phyloP scores from a whole-genome alignment of 2,113 vertebrate genomes.

The Mystacornis crossleyi region DNA sequence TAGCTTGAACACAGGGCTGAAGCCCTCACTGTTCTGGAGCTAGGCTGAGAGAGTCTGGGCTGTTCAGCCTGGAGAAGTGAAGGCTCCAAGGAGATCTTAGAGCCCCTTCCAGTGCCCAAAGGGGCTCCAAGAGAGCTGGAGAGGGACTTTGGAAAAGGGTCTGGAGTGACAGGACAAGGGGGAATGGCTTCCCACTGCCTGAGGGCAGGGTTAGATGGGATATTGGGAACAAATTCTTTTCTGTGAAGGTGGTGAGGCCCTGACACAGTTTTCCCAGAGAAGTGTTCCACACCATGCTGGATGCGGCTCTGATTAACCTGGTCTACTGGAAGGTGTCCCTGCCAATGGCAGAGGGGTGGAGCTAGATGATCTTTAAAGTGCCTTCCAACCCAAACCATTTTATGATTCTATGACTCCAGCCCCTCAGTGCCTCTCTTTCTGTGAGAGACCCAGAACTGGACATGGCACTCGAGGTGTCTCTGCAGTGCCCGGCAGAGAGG shows the following conservation, averaged over 20 bases:
- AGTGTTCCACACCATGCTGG: not conserved
- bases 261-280: not conserved
- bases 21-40: not conserved
- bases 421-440: not conserved
- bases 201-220: not conserved
- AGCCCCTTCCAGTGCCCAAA: not conserved
- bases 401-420: not conserved
- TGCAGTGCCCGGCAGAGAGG: not conserved
- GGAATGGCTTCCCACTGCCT: not conserved
- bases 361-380: not conserved
- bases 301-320: not conserved
- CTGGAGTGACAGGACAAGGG: not conserved
- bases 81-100: not conserved
- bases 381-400: not conserved
- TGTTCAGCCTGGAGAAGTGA: not conserved
- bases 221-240: not conserved
- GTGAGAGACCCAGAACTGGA: not conserved
- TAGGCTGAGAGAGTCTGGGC: not conserved
- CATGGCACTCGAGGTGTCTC: rapidly evolving
- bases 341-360: not conserved
- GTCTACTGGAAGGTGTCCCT: not conserved
- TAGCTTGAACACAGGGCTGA: not conserved
- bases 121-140: not conserved
- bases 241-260: not conserved
- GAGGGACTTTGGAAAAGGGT: not conserved